phyloP scores from a whole-genome alignment of 1,140 invertebrate species.

The Tetragonula clypearis region DNA sequence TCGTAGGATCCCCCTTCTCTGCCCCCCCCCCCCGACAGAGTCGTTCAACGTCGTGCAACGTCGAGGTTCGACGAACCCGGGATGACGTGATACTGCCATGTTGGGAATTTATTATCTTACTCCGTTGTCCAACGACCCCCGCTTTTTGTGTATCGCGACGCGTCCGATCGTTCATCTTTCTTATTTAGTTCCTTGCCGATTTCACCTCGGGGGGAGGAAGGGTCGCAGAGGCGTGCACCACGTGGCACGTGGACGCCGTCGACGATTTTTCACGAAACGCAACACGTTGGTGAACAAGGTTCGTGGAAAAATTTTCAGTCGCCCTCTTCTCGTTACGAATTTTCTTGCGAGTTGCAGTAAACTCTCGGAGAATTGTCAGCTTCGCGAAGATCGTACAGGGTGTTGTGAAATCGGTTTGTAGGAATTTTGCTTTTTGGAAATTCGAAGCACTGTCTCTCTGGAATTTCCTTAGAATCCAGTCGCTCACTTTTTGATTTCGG shows the following conservation, averaged over 20 bases:
- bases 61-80: slow-evolving; percentile 68
- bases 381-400: too few relatives aligned
- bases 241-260: slow-evolving; percentile 7
- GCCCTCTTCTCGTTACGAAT: too few relatives aligned
- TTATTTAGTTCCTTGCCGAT: slow-evolving; percentile 54
- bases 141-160: slow-evolving; percentile 57
- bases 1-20: background rate
- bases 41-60: slow-evolving; percentile 47
- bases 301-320: too few relatives aligned
- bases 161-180: slow-evolving; percentile 23
- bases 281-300: background rate
- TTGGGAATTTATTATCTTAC: slow-evolving; percentile 75
- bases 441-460: too few relatives aligned
- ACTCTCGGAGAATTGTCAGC: too few relatives aligned
- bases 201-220: slow-evolving; percentile 10
- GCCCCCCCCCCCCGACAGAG: slow-evolving; percentile 10
- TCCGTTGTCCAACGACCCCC: slow-evolving; percentile 65
- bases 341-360: background rate
- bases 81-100: slow-evolving; percentile 72
- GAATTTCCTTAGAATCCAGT: too few relatives aligned
- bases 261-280: background rate
- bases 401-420: too few relatives aligned
- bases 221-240: slow-evolving; percentile 10
- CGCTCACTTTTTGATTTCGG: too few relatives aligned
- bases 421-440: too few relatives aligned